Evolutionary conservation across 2,797 vertebrate genomes (phyloP).

Genomic region (Betta splendens): DNA sequence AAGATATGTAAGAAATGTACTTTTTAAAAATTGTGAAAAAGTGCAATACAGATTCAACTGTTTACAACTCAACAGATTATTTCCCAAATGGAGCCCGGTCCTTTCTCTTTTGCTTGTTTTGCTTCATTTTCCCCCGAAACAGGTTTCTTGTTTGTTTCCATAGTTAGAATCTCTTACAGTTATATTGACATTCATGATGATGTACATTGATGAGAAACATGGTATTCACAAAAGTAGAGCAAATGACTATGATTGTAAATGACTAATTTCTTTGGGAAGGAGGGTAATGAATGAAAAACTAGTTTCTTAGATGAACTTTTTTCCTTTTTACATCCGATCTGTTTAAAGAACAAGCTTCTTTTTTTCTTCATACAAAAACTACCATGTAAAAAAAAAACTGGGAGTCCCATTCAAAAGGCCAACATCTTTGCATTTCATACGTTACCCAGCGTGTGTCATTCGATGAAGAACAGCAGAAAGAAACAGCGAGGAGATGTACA

Average conservation of each 20-base stretch:
- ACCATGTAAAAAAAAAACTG: constrained; percentile 67
- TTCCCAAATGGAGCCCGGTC: constrained; percentile 76
- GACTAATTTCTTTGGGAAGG: constrained; percentile 84
- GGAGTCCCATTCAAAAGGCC: constrained; percentile 78
- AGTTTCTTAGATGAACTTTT: constrained; percentile 68
- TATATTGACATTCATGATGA: constrained; percentile 88
- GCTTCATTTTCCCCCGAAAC: constrained; percentile 57
- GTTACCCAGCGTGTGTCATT: constrained; percentile 44
- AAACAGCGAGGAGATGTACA: constrained; percentile 43
- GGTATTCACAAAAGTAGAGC: constrained; percentile 82
- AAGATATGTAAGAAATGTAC: constrained; percentile 92
- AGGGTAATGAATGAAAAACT: constrained; percentile 80
- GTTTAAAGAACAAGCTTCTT: constrained; percentile 72
- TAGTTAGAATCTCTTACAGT: constrained; percentile 81
- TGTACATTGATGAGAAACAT: constrained; percentile 79
- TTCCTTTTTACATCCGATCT: constrained; percentile 73
- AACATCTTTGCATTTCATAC: constrained; percentile 64
- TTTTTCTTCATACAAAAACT: constrained; percentile 82
- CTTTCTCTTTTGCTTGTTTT: constrained; percentile 64
- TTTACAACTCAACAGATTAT: constrained; percentile 84
- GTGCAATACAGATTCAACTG: constrained; percentile 93
- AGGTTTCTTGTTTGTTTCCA: constrained; percentile 72
- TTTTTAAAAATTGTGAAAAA: constrained; percentile 92
- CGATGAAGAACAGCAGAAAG: constrained; percentile 40
- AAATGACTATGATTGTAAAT: constrained; percentile 81